These are phyloP conservation scores for Agriopis leucophaearia DNA, from an alignment of 2,888 invertebrate genomes.

Conservation along the genomic window DNA sequence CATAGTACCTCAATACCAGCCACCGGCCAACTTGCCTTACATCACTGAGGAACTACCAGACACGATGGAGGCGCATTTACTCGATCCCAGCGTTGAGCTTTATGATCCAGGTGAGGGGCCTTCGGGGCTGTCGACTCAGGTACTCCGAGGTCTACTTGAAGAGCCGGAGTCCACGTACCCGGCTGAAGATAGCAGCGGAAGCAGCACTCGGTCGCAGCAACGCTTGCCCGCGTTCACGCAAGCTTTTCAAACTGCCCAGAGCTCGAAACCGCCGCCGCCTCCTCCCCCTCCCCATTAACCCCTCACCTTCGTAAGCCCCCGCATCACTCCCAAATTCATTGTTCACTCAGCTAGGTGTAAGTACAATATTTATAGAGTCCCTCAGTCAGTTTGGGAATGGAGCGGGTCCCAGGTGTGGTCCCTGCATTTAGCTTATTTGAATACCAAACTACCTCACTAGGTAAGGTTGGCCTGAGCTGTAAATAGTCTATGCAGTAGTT, in stretches of 20 bases:
- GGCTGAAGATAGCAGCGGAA: slow-evolving; percentile 67
- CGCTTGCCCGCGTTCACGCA: slow-evolving; percentile 82
- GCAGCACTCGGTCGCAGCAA: slow-evolving; percentile 68
- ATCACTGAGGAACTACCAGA: slow-evolving; percentile 63
- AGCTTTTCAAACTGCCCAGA: slow-evolving; percentile 81
- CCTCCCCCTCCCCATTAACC: slow-evolving; percentile 77
- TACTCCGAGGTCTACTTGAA: slow-evolving; percentile 70
- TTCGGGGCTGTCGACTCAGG: slow-evolving; percentile 74
- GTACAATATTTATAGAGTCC: slow-evolving; percentile 46
- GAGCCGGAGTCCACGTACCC: slow-evolving; percentile 64
- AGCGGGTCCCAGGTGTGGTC: slow-evolving; percentile 48
- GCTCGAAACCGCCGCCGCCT: slow-evolving; percentile 80
- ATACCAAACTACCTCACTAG: slow-evolving; percentile 83
- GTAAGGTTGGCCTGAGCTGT: slow-evolving; percentile 82
- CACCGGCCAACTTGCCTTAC: slow-evolving; percentile 66
- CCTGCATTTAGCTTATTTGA: slow-evolving; percentile 79
- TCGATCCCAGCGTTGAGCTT: slow-evolving; percentile 59
- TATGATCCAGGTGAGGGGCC: slow-evolving; percentile 81
- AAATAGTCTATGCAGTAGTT: slow-evolving; percentile 76
- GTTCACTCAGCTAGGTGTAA: slow-evolving; percentile 38
- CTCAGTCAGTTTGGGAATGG: slow-evolving; percentile 38
- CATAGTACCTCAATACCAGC: slow-evolving; percentile 71
- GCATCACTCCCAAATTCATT: slow-evolving; percentile 39
- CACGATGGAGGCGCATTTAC: slow-evolving; percentile 65
- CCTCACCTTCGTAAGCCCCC: slow-evolving; percentile 40